Conservation (phyloP, 2,797 vertebrate genomes). For the Psittacula derbiana region DNA sequence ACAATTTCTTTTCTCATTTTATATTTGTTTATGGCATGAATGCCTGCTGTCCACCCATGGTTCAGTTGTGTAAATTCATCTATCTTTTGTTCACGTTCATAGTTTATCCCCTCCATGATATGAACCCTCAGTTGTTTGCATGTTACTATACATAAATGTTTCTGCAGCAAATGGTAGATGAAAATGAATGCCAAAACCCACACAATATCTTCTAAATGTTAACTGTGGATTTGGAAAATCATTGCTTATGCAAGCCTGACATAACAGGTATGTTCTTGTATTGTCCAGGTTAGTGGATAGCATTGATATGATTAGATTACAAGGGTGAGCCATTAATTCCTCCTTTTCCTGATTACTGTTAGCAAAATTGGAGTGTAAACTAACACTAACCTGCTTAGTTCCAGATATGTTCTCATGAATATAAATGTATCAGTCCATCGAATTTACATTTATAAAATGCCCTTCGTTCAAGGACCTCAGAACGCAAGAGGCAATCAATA, state of each 20-base stretch:
- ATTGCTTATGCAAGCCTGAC: not conserved
- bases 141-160: not conserved
- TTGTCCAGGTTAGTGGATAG: not conserved
- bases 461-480: slow-evolving; percentile 47
- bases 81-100: not conserved
- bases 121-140: slow-evolving; percentile 20
- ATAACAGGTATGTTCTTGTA: not conserved
- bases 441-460: slow-evolving; percentile 58
- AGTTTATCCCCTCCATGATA: not conserved
- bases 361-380: slow-evolving; percentile 58
- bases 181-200: not conserved
- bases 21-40: not conserved
- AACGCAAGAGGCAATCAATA: slow-evolving; percentile 46
- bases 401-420: slow-evolving; percentile 57
- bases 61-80: not conserved
- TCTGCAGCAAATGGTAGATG: not conserved
- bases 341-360: slow-evolving; percentile 41
- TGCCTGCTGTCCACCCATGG: not conserved
- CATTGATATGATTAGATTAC: slow-evolving; percentile 28
- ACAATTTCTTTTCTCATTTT: not conserved
- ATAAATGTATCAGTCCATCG: slow-evolving; percentile 58
- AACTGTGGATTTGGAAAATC: slow-evolving; percentile 11
- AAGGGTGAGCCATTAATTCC: slow-evolving; percentile 14
- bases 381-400: slow-evolving; percentile 50
- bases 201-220: not conserved